A percentile compares a stretch with the other conserved stretches of the same genome.
phyloP scores from a whole-genome alignment of 2,113 vertebrate genomes.

The Neopipo cinnamomea region DNA sequence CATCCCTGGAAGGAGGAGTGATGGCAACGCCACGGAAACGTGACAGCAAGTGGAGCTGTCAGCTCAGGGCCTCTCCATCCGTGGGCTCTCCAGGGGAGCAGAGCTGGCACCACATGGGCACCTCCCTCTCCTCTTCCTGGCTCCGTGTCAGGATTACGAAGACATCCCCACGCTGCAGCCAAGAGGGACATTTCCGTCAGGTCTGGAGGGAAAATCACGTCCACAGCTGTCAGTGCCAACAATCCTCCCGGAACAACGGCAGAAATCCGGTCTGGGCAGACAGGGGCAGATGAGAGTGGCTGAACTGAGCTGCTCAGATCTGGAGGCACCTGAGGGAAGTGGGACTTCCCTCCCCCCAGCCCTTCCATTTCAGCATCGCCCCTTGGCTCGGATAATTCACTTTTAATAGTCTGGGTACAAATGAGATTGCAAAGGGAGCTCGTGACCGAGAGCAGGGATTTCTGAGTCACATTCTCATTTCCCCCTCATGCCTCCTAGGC shows the following conservation, averaged over 20 bases:
- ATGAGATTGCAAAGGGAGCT: neutral
- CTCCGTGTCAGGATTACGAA: neutral
- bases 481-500: slow-evolving; percentile 30
- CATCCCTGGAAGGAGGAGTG: neutral
- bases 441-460: neutral
- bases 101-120: neutral
- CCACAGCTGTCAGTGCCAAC: accelerated
- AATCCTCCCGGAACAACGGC: neutral
- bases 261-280: neutral
- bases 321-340: neutral
- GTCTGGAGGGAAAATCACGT: neutral
- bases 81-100: neutral
- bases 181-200: neutral
- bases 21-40: neutral
- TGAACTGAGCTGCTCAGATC: neutral
- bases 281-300: neutral
- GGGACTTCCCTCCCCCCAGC: neutral
- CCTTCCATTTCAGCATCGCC: neutral
- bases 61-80: neutral
- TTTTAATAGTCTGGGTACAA: slow-evolving; percentile 21
- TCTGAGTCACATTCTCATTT: slow-evolving; percentile 29
- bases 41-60: neutral
- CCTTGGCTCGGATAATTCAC: slow-evolving; percentile 31
- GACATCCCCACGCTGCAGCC: neutral
- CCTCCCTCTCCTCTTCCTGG: neutral